phyloP scores from a whole-genome alignment of 2,797 vertebrate species.

The Allobates femoralis region DNA sequence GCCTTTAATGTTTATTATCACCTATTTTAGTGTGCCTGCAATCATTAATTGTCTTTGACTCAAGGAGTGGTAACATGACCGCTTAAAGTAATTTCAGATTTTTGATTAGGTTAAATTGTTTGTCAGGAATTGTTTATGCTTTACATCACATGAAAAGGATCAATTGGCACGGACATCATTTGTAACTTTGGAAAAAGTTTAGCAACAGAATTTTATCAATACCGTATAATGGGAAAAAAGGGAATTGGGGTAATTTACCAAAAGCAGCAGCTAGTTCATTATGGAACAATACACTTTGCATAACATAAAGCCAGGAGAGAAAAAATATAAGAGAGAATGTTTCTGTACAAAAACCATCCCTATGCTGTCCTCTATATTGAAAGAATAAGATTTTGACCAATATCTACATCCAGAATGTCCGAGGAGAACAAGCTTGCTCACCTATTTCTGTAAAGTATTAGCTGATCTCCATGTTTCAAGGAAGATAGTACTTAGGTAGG shows the following conservation, averaged over 20 bases:
- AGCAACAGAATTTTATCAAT: background rate
- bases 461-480: too few species aligned
- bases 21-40: slow-evolving; percentile 36
- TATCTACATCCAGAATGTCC: too few species aligned
- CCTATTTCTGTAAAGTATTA: too few species aligned
- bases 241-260: slow-evolving; percentile 1
- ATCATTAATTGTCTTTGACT: slow-evolving; percentile 58
- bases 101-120: slow-evolving; percentile 55
- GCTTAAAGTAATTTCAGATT: slow-evolving; percentile 35
- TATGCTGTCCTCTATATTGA: background rate
- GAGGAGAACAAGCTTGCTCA: too few species aligned
- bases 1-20: slow-evolving; percentile 60
- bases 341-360: background rate
- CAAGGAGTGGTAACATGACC: slow-evolving; percentile 40
- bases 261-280: background rate
- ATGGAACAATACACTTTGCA: background rate
- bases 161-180: background rate
- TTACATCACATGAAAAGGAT: slow-evolving; percentile 12
- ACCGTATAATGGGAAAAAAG: background rate
- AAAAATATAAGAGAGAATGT: background rate
- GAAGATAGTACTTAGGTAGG: too few species aligned
- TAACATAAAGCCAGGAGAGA: background rate
- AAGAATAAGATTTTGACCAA: too few species aligned
- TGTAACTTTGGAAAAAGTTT: slow-evolving; percentile 22
- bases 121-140: slow-evolving; percentile 28